phyloP scores from a whole-genome alignment of 2,797 vertebrate species.

The Lepus townsendii region DNA sequence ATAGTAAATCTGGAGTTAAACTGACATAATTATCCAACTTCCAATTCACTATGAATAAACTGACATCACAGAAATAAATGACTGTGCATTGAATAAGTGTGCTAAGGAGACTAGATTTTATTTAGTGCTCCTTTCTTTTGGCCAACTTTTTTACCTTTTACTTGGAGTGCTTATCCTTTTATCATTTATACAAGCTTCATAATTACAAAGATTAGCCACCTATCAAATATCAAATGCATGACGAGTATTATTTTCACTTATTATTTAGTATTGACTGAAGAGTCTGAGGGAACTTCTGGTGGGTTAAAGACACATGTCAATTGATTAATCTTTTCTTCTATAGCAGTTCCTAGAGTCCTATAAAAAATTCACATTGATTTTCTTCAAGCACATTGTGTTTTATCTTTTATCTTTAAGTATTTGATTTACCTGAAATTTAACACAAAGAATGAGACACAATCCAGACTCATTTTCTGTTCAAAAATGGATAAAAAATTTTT shows the following conservation, averaged over 20 bases:
- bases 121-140: not conserved
- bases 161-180: not conserved
- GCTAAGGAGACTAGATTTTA: not conserved
- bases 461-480: not conserved
- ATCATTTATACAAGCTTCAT: not conserved
- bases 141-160: not conserved
- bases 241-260: not conserved
- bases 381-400: not conserved
- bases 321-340: not conserved
- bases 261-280: not conserved
- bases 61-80: conserved; percentile 25
- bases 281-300: not conserved
- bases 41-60: not conserved
- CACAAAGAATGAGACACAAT: conserved; percentile 10
- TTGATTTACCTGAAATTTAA: conserved; percentile 36
- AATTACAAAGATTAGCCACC: not conserved
- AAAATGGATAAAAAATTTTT: not conserved
- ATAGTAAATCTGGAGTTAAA: conserved; percentile 31
- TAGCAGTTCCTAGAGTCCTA: not conserved
- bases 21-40: conserved; percentile 14
- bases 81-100: not conserved
- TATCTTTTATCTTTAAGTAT: conserved; percentile 1
- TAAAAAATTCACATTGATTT: conserved; percentile 31
- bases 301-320: not conserved
- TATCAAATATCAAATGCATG: conserved; percentile 33